Base-by-base conservation (phyloP, 2,888 invertebrate species). In the Lomographa bimaculata region DNA sequence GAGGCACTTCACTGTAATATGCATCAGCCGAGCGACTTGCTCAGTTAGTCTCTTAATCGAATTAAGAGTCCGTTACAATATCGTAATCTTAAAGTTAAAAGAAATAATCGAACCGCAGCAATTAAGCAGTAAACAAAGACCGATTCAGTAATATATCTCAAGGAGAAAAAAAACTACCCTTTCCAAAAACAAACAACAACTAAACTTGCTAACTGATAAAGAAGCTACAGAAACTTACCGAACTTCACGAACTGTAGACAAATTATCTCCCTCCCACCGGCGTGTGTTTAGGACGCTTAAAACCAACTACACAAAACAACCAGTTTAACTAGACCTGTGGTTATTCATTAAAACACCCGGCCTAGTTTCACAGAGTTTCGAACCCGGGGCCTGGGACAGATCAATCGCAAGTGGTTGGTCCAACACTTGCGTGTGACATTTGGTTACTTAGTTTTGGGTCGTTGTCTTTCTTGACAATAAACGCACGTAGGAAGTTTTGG, bases 241-340 rank as follows among this genome's bases (percentile, higher is more conserved):
- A 71, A 72, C 57, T 75, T 69, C 54, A 61, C 36, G 28, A 71
- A 72, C 57, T 75, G 68, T 55, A 61, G 61, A 69, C 71, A 77
- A 76, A 70, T 76, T 71, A 71, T 74, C 64, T 64, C 54, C 58
- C 64, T 51, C 44, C 45, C 54, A 55, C 57, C 62, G 64, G 64
- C 65, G 72, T 76, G 69, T 79, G 72, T 66, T 76, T 75, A 78
- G 79, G 79, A 70, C 64, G 48, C 57, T 54, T 54, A 48, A 58
- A 45, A 54, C 46, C 67, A 63, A 62, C 69, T 61, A 62, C 61
- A 71, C 70, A 67, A 59, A 43, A 48, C 24, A 35, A 46, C 72
- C 63, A 64, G 21, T 29, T 5, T 36, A 34, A 29, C 20, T 17
- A 56, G 64, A 60, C 9, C 65, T 50, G 54, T 40, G 55, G 54